These are phyloP conservation scores for Drosophila ambigua DNA, from an alignment of 1,140 invertebrate species.

Conservation along the genomic window DNA sequence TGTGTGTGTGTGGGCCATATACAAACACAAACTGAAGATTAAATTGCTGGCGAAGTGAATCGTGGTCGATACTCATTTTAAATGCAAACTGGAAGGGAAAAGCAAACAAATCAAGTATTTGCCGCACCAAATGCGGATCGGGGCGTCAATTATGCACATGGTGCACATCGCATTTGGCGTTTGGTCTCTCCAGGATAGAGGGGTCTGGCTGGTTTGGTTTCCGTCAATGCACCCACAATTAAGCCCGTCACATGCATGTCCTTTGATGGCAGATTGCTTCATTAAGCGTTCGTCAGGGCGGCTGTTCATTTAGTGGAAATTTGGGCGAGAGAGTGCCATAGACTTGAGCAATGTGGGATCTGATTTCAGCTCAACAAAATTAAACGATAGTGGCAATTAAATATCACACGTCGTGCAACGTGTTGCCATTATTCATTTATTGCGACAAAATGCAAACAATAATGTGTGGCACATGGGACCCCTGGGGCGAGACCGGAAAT, in stretches of 20 bases:
- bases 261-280: constrained; percentile 22
- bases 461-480: not conserved
- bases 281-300: constrained; percentile 27
- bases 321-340: not conserved
- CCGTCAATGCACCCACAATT: constrained; percentile 10
- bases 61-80: constrained; percentile 6
- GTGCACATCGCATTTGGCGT: not conserved
- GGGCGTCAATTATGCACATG: constrained; percentile 31
- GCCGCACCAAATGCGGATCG: constrained; percentile 19
- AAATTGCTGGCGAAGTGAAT: constrained; percentile 26
- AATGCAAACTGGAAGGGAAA: constrained; percentile 7
- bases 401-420: constrained; percentile 5
- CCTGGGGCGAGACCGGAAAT: constrained; percentile 3
- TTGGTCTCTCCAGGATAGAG: too few species aligned
- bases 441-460: constrained; percentile 5
- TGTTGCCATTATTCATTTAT: constrained; percentile 32
- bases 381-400: constrained; percentile 44
- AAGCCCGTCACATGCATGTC: constrained; percentile 25
- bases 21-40: constrained; percentile 5
- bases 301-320: not conserved
- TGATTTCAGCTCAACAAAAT: not conserved
- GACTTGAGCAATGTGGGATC: not conserved
- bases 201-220: not conserved
- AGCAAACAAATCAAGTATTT: constrained; percentile 23
- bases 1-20: not conserved